Base-by-base conservation (phyloP, 2,113 vertebrate genomes). In the Ophthalmolycus amberensis region DNA sequence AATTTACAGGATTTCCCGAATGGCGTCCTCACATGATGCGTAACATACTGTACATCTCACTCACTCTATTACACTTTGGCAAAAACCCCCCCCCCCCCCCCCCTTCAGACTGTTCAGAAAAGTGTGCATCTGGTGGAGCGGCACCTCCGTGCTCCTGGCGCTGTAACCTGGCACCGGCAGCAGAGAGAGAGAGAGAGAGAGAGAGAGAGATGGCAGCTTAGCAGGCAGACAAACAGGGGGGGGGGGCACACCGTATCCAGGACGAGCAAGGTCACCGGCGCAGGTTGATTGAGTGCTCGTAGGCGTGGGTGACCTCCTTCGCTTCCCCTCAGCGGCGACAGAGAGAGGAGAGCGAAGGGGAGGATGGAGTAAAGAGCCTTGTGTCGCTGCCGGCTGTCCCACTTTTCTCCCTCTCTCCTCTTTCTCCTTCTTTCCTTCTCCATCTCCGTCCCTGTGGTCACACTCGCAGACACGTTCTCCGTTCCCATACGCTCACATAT, bases 281-380 rank as follows among this genome's bases (percentile, higher is more conserved):
- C 90, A 85, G 89, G 87, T 91, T 92, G 91, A 94, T 93, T 90
- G 90, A 93, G 84, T 74, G 90, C 94, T 94, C 44, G 82, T 91
- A 94, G 93, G 93, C 90, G 88, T 88, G 84, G 92, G 93, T 95
- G 93, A 95, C 94, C 94, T 95, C 92, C 88, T 94, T 94, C 82
- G 63, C 83, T 88, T 91, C 86, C 77, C 89, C 85, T 84, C 85
- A 3, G 82, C 81, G 87, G 81, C 77, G 85, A 66, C 74, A 82
- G 64, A 68, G 83, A 83, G 69, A 71, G 75, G 79, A 86, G 80
- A 52, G 74, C 18, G 78, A 6, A 84, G 59, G 34, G 64, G 58
- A 75, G 71, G 75, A 77, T 71, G 50, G 70, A 83, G 77, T 62
- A 66, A 37, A 77, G 69, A 75, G 79, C 79, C 79, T 73, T 77